A percentile compares a stretch with the other conserved stretches of the same genome.
phyloP scores from a whole-genome alignment of 2,888 invertebrate genomes.

The Celastrina argiolus region DNA sequence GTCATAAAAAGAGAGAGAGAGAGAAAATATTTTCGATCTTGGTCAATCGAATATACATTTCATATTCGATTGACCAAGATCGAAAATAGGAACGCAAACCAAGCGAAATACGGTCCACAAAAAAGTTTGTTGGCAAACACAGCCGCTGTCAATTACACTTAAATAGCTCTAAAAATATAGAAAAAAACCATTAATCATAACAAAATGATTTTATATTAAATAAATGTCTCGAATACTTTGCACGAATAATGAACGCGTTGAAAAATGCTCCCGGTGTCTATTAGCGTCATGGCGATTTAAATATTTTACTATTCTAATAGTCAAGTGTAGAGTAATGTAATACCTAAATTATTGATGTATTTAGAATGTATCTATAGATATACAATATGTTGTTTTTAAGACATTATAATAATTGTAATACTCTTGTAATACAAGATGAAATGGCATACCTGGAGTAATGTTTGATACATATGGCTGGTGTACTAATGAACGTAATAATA shows the following conservation, averaged over 20 bases:
- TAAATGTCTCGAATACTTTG: constrained; percentile 10
- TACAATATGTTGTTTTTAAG: too few relatives aligned
- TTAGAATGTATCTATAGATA: not conserved
- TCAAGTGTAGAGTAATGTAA: constrained; percentile 13
- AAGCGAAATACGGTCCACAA: not conserved
- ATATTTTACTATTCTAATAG: not conserved
- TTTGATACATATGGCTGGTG: constrained; percentile 40
- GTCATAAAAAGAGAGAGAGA: constrained; percentile 36
- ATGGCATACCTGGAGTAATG: too few relatives aligned
- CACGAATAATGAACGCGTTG: constrained; percentile 9
- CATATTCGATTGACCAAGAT: not conserved
- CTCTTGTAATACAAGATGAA: too few relatives aligned
- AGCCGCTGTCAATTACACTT: constrained; percentile 9
- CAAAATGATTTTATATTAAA: constrained; percentile 11
- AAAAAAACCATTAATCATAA: constrained; percentile 4
- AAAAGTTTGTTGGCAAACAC: not conserved
- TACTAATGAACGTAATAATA: too few relatives aligned
- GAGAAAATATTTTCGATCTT: not conserved
- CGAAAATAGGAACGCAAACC: not conserved
- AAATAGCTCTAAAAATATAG: constrained; percentile 10
- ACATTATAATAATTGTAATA: too few relatives aligned
- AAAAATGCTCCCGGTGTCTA: constrained; percentile 6
- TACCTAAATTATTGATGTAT: not conserved
- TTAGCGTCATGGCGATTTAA: constrained; percentile 5
- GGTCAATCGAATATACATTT: not conserved